phyloP scores from a whole-genome alignment of 2,888 invertebrate genomes.

The Rotaria sp. region DNA sequence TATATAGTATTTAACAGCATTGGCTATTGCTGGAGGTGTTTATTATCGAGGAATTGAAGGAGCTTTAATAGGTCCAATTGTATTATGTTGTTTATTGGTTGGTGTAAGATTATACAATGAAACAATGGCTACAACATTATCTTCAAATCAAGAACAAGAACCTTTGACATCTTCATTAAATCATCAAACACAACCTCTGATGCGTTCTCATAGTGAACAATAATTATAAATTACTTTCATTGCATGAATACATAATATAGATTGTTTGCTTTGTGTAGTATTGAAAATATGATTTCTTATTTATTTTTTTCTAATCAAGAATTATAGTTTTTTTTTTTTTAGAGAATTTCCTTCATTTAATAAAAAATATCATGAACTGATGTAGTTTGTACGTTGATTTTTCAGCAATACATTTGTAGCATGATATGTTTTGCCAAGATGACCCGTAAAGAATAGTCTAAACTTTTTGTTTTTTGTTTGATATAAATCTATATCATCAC shows the following conservation, averaged over 20 bases:
- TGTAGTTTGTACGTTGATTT: too few species aligned
- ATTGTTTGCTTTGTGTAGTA: not conserved
- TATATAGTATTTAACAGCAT: conserved; percentile 72
- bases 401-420: too few species aligned
- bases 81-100: conserved; percentile 66
- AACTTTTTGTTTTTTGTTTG: too few species aligned
- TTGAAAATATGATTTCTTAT: not conserved
- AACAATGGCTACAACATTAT: not conserved
- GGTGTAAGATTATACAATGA: conserved; percentile 24
- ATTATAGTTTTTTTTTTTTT: too few species aligned
- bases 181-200: not conserved
- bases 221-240: not conserved
- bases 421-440: too few species aligned
- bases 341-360: too few species aligned
- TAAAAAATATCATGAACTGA: too few species aligned
- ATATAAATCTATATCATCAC: too few species aligned
- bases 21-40: conserved; percentile 93
- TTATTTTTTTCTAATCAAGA: not conserved
- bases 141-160: not conserved
- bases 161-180: not conserved
- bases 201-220: not conserved
- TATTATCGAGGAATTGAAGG: conserved; percentile 93
- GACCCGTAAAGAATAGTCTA: too few species aligned
- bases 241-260: not conserved
- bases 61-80: conserved; percentile 86